A percentile compares a stretch with the other conserved stretches of the same genome.
Conservation (phyloP, 2,888 invertebrate species). For the Palloptera scutellata region DNA sequence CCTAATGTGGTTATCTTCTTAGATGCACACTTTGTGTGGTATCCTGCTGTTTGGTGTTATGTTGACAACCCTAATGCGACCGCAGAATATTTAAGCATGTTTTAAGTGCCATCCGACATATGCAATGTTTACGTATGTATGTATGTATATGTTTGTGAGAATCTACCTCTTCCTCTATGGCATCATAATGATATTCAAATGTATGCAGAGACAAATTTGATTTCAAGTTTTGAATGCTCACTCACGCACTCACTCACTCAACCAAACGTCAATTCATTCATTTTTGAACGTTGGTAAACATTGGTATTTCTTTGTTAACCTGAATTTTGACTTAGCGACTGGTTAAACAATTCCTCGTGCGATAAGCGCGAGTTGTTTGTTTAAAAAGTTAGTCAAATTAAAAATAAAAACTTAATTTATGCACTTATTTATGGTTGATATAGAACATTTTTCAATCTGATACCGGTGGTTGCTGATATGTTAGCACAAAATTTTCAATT, state of each 20-base stretch:
- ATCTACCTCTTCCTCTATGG: constrained; percentile 7
- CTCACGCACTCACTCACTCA: constrained; percentile 1
- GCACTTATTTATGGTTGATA: not conserved
- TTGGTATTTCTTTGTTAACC: too few relatives aligned
- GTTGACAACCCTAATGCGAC: constrained; percentile 53
- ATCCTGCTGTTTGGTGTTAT: constrained; percentile 16
- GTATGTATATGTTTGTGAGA: constrained; percentile 3
- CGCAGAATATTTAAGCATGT: constrained; percentile 52
- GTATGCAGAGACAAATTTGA: constrained; percentile 58
- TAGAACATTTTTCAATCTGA: not conserved
- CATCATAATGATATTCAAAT: constrained; percentile 52
- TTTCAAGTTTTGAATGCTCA: constrained; percentile 28
- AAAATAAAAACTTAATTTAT: too few relatives aligned
- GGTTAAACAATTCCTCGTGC: constrained; percentile 24
- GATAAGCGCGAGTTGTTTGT: constrained; percentile 28
- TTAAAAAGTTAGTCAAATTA: not conserved
- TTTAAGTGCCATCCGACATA: constrained; percentile 35
- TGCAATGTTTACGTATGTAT: constrained; percentile 36
- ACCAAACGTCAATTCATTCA: not conserved
- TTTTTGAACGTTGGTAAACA: too few relatives aligned
- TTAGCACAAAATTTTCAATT: too few relatives aligned
- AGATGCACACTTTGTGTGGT: constrained; percentile 58
- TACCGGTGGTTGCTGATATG: too few relatives aligned
- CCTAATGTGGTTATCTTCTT: constrained; percentile 60
- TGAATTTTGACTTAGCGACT: constrained; percentile 14